These are phyloP conservation scores for Hydrochoerus hydrochaeris DNA, from an alignment of 2,113 vertebrate species.

Conservation along the genomic window DNA sequence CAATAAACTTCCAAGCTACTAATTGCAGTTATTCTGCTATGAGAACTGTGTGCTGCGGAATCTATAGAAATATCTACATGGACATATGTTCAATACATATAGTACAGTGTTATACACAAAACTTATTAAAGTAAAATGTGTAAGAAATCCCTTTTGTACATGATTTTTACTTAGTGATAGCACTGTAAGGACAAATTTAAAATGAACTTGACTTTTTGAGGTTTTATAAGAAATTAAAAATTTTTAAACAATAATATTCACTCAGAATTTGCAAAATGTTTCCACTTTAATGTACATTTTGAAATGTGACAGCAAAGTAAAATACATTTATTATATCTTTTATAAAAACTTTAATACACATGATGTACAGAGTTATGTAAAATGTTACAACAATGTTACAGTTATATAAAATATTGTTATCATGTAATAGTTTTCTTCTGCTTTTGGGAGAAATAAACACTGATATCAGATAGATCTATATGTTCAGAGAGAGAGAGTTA, in stretches of 20 bases:
- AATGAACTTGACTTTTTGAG: not conserved
- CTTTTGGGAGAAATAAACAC: not conserved
- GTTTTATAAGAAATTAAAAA: not conserved
- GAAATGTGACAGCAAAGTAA: not conserved
- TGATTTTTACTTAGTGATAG: not conserved
- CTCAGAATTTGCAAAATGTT: not conserved
- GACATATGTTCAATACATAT: not conserved
- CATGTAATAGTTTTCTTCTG: no score
- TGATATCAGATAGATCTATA: not conserved
- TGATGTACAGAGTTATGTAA: not conserved
- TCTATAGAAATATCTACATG: not conserved
- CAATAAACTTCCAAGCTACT: not conserved
- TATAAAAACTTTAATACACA: not conserved
- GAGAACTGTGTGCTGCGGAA: not conserved
- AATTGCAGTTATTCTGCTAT: not conserved
- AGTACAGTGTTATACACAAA: not conserved
- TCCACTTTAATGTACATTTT: not conserved
- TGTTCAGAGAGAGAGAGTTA: not conserved
- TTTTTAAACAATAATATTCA: not conserved
- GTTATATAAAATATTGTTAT: no score
- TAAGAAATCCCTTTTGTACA: not conserved
- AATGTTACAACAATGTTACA: no score
- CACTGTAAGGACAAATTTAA: not conserved
- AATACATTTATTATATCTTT: not conserved
- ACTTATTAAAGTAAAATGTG: not conserved